Evolutionary conservation across 2,113 vertebrate species (phyloP), one percentile per base, ranked within the genome.

Genomic region (Coryphaenoides rupestris): DNA sequence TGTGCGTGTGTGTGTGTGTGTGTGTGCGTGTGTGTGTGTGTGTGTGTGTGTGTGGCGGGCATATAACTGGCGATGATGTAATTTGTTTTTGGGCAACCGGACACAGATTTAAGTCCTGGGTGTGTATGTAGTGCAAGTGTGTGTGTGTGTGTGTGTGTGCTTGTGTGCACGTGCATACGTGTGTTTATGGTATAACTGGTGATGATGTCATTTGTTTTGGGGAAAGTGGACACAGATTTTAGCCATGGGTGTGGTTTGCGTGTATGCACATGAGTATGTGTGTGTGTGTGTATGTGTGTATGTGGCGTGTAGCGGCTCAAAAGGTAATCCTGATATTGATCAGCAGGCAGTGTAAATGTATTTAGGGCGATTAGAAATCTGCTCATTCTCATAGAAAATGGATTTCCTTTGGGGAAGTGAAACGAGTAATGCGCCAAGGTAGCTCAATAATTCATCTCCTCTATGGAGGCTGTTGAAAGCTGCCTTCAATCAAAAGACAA

Each of bases 301-400:
- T n/a, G n/a, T 14, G 40, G 47, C 9, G 9, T 12, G 12, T 45
- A 56, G 49, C 9, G 5, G 3, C 9, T 40, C n/a, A n/a, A n/a
- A n/a, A n/a, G n/a, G n/a, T n/a, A n/a, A n/a, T 1, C 19, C 26
- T 19, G 57, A 2, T 24, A 60, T 17, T 19, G 57, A 59, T 46
- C 40, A 46, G 13, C 14, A 10, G n/a, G 24, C 56, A 19, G 56
- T 45, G n/a, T 57, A 50, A n/a, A 74, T 52, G 52, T 21, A 57
- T 49, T 58, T 49, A 60, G 47, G n/a, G 12, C 22, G 64, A 66
- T 66, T 58, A n/a, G n/a, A n/a, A n/a, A n/a, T n/a, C n/a, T n/a
- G n/a, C n/a, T n/a, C n/a, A n/a, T n/a, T n/a, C n/a, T n/a, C n/a
- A n/a, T n/a, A n/a, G n/a, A n/a, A n/a, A n/a, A n/a, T n/a, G n/a